phyloP scores from a whole-genome alignment of 2,113 vertebrate species.

The Oenanthe melanoleuca region DNA sequence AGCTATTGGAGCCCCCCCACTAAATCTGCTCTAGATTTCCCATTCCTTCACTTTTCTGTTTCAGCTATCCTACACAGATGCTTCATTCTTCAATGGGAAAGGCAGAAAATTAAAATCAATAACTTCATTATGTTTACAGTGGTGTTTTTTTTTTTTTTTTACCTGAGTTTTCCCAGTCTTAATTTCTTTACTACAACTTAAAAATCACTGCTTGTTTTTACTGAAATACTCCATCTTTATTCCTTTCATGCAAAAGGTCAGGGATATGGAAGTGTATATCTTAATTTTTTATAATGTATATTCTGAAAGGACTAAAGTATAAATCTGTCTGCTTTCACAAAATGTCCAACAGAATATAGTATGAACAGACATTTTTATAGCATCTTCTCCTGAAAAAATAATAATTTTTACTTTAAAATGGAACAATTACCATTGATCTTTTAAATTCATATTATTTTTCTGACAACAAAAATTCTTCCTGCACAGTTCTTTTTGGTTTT shows the following conservation, averaged over 20 bases:
- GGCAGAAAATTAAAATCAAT: conserved; percentile 88
- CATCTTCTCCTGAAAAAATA: neutral
- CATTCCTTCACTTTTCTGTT: conserved; percentile 19
- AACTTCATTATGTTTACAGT: conserved; percentile 84
- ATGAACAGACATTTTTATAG: neutral
- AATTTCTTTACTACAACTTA: conserved; percentile 38
- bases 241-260: neutral
- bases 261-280: neutral
- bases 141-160: conserved; percentile 10
- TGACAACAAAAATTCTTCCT: neutral
- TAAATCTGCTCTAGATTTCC: conserved; percentile 17
- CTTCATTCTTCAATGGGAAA: conserved; percentile 62
- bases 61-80: conserved; percentile 6
- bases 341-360: neutral
- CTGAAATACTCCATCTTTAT: conserved; percentile 2
- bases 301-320: neutral
- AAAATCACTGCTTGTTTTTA: conserved; percentile 4
- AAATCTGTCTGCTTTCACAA: neutral
- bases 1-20: conserved; percentile 27
- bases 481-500: neutral
- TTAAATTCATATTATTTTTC: neutral
- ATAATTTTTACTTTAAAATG: neutral
- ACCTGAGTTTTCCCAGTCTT: conserved; percentile 68
- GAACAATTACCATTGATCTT: neutral
- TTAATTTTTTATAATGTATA: neutral